Base-by-base conservation (phyloP, 2,797 vertebrate genomes). In the Myotis planiceps region DNA sequence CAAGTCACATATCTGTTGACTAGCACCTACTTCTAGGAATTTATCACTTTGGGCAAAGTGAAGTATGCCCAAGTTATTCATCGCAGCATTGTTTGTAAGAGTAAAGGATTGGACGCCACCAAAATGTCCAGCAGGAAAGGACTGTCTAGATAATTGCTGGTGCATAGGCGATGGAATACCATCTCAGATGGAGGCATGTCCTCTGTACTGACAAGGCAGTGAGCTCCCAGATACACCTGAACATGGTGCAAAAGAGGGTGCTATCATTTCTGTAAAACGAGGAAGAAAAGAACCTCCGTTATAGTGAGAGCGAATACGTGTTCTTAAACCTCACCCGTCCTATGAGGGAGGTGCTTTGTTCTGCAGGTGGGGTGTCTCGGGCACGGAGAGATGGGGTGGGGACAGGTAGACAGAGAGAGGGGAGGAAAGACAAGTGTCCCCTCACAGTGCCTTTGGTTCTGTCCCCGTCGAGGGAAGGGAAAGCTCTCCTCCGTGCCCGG, bases 41-140 rank as follows among this genome's bases (percentile, higher is more conserved):
- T 90, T 78, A 63, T 21, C 13, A 42, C 85, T 76, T 92, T 34
- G 15, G 60, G 45, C 34, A 72, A 90, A 87, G 81, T 79, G 9
- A 68, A 86, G 21, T 16, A 3, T 34, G 9, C 4, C 15, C 45
- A 63, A 76, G 18, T 60, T 71, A 37, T 42, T 76, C 53, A 19
- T 9, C 27, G 9, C 27, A 88, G 45, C 76, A 74, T 69, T 85
- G 37, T 65, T 71, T 39, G n/a, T 68, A 42, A 84, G 49, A 84
- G 14, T 60, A 66, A 80, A 90, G 66, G 34, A 63, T 25, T 6
- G 9, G 29, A 92, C 58, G 14, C 1, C 10, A 76, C 39, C 42
- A 39, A 88, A 53, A 82, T 45, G 12, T 21, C 21, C 32, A n/a
- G 23, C 1, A 45, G 25, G 42, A 91, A 71, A 66, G 16, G 15